These are phyloP conservation scores for Passer montanus DNA, from an alignment of 2,113 vertebrate genomes.

Conservation along the genomic window DNA sequence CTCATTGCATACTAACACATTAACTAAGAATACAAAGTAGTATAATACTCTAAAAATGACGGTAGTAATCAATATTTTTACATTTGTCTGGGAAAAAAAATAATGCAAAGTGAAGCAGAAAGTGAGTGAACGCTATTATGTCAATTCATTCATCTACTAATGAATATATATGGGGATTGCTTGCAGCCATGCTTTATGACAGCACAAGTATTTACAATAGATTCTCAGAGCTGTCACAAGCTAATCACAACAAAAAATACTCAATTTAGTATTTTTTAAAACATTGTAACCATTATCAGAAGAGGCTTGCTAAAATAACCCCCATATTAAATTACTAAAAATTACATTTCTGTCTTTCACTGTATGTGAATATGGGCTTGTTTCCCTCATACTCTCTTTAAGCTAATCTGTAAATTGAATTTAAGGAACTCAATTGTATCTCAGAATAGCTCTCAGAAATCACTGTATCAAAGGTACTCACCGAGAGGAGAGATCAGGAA, in stretches of 20 bases:
- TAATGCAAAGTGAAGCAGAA: background rate
- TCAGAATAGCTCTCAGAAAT: background rate
- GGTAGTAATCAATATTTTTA: slow-evolving; percentile 20
- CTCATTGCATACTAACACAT: background rate
- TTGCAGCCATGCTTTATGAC: background rate
- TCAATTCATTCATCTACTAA: background rate
- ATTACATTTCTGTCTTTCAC: background rate
- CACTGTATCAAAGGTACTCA: background rate
- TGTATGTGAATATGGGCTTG: too few species aligned
- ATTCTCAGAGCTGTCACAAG: background rate
- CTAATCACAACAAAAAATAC: background rate
- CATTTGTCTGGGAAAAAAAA: background rate
- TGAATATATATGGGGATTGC: background rate
- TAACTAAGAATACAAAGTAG: background rate
- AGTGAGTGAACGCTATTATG: background rate
- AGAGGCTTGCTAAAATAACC: background rate
- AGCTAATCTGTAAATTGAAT: background rate
- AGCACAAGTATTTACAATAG: background rate
- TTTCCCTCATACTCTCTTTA: background rate
- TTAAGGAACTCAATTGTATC: background rate
- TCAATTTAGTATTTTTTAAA: background rate
- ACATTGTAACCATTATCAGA: background rate
- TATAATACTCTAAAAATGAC: background rate
- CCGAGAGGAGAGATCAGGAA: background rate
- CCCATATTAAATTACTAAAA: background rate